Base-by-base conservation (phyloP, 2,797 vertebrate genomes). In the Galago senegalensis region DNA sequence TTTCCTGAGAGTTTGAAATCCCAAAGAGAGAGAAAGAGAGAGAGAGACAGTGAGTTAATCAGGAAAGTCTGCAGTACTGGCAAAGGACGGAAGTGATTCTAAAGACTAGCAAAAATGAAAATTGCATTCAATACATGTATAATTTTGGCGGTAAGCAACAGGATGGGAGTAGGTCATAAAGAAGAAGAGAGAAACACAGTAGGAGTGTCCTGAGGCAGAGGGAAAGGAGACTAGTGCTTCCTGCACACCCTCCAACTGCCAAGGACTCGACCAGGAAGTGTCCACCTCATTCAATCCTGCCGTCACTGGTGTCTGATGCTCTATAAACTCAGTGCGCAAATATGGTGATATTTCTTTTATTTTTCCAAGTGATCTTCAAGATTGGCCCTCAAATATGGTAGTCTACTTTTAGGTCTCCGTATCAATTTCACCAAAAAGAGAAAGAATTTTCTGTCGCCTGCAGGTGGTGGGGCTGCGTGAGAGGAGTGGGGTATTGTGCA, bases 1-100 rank as follows among this genome's bases (percentile, higher is more conserved):
- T 91, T 37, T 72, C 75, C 53, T 1, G 29, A 83, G 49, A 81
- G 81, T 69, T 80, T 87, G 90, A 92, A 87, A 79, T 89, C n/a
- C 27, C 25, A 31, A 20, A 61, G 53, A 53, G 21, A 29, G 49
- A 67, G n/a, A 23, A 13, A 53, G 49, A 17, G 5, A 12, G 1
- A 21, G 43, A 61, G n/a, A 34, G 46, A 18, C 16, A 3, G 31
- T 2, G 60, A 84, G 20, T 16, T 46, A 40, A 72, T 21, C 11
- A 25, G 81, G n/a, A 85, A 56, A 67, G 34, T 29, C 60, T 80
- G 70, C 37, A 58, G 40, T 9, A 23, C 3, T 67, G 3, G 53
- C 23, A 25, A 29, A 70, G 3, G 58, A 1, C n/a, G 12, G 0
- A 4, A 6, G 43, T 56, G 65, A 67, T 18, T 43, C 63, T 40